Evolutionary conservation across 2,888 invertebrate species (phyloP).

Genomic region (Chrysolina haemoptera): DNA sequence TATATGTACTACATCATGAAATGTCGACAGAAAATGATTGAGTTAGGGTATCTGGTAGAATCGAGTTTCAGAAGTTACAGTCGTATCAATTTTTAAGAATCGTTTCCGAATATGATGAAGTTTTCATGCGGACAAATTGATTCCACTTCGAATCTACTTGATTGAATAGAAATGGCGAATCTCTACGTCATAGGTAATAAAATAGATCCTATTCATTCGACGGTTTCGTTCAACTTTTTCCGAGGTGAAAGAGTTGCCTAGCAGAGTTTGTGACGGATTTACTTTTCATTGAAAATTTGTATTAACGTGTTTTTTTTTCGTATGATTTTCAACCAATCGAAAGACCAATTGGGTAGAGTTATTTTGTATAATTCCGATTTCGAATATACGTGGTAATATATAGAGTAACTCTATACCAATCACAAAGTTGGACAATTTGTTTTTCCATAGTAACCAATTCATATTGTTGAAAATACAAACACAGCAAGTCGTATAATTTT

Average conservation of each 20-base stretch:
- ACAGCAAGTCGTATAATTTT: too few relatives aligned
- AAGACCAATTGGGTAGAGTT: too few relatives aligned
- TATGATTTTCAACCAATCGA: too few relatives aligned
- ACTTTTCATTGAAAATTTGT: too few relatives aligned
- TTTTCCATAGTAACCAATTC: too few relatives aligned
- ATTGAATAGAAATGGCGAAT: background rate
- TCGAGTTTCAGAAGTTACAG: conserved; percentile 6
- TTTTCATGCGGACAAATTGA: background rate
- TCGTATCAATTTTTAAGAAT: conserved; percentile 2
- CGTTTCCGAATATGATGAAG: background rate
- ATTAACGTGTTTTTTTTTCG: too few relatives aligned
- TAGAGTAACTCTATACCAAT: too few relatives aligned
- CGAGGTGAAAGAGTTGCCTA: background rate
- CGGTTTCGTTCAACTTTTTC: background rate
- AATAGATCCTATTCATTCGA: background rate
- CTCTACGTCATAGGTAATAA: background rate
- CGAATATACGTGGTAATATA: too few relatives aligned
- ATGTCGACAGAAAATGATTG: background rate
- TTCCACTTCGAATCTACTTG: background rate
- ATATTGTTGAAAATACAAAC: too few relatives aligned
- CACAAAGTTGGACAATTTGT: too few relatives aligned
- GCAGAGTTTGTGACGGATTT: too few relatives aligned
- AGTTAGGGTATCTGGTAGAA: background rate
- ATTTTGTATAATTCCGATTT: too few relatives aligned
- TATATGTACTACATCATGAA: background rate